Conservation (phyloP, 2,797 vertebrate species). For the Aplochiton taeniatus region DNA sequence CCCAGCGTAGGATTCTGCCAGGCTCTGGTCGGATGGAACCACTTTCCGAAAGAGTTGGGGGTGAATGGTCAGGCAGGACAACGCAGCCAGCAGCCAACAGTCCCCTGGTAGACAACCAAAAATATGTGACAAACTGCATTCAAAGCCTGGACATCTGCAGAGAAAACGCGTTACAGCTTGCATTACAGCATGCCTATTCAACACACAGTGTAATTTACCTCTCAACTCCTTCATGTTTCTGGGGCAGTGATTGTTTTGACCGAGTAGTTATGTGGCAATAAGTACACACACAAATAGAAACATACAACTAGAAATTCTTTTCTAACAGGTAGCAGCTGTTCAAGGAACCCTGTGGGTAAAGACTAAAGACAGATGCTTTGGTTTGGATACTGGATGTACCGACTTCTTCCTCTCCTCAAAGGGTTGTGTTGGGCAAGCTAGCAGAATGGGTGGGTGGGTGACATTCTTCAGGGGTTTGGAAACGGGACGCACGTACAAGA, state of each 20-base stretch:
- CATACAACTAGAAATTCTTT: conserved; percentile 32
- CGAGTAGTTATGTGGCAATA: too few relatives aligned
- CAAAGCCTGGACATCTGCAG: background rate
- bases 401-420: too few relatives aligned
- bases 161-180: background rate
- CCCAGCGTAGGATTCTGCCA: conserved; percentile 71
- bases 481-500: too few relatives aligned
- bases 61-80: conserved; percentile 79
- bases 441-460: too few relatives aligned
- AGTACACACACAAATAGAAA: background rate
- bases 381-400: too few relatives aligned
- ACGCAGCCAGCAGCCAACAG: conserved; percentile 82
- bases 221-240: background rate
- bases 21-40: conserved; percentile 74
- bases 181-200: background rate
- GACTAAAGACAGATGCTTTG: too few relatives aligned
- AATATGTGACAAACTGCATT: background rate
- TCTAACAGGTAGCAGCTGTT: conserved; percentile 50
- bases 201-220: background rate
- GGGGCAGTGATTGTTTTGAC: too few relatives aligned
- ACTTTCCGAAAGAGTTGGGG: conserved; percentile 75
- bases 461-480: too few relatives aligned
- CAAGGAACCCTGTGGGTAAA: conserved; percentile 1
- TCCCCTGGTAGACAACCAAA: conserved; percentile 63
- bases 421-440: too few relatives aligned